These are phyloP conservation scores for Agapornis canus DNA, from an alignment of 2,797 vertebrate species.

Conservation along the genomic window DNA sequence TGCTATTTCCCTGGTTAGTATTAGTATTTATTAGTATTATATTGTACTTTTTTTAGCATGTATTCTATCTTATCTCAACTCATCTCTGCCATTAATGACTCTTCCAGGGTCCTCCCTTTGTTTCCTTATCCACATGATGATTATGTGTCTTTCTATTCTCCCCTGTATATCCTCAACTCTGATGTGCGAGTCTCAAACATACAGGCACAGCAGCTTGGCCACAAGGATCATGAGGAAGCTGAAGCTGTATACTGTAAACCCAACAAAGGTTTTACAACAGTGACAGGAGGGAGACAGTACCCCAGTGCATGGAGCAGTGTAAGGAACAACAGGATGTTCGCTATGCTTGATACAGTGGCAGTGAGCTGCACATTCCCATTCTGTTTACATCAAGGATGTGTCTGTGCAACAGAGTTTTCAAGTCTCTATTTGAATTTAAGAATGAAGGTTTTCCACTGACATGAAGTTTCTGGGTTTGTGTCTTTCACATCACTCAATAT, in stretches of 20 bases:
- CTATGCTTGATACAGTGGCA: not conserved
- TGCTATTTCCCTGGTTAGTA: not conserved
- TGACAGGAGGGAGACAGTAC: accelerated
- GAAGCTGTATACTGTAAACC: not conserved
- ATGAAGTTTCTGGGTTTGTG: not conserved
- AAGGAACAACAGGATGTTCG: not conserved
- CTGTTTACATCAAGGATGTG: not conserved
- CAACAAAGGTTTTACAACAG: not conserved
- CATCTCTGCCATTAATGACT: not conserved
- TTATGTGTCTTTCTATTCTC: not conserved
- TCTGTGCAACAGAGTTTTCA: not conserved
- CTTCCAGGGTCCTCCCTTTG: not conserved
- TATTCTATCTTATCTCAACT: not conserved
- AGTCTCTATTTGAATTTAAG: not conserved
- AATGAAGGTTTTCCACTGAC: not conserved
- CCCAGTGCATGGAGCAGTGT: accelerated
- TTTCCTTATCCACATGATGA: accelerated
- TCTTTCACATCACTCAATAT: not conserved
- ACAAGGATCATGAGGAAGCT: not conserved
- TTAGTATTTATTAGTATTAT: not conserved
- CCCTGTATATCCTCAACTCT: not conserved
- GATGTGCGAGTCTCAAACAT: not conserved
- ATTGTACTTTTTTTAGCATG: not conserved
- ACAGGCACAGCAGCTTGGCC: not conserved
- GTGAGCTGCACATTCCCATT: not conserved